Base-by-base conservation (phyloP, 2,888 invertebrate species). In the Plutella xylostella region DNA sequence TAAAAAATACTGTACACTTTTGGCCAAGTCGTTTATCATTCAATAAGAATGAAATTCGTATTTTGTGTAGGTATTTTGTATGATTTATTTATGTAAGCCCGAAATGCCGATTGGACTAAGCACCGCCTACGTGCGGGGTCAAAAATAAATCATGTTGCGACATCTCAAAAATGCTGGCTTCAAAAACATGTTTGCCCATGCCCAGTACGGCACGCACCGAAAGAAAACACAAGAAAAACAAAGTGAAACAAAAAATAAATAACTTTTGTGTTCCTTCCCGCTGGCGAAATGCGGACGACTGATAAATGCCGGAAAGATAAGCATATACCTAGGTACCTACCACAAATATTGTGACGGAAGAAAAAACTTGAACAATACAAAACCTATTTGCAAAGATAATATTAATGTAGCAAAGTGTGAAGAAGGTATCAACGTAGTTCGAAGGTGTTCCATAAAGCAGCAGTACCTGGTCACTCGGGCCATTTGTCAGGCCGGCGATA, bases 291-390 rank as follows among this genome's bases (percentile, higher is more conserved):
- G 76, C 76, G 82, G 69, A 72, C 64, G 68, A 73, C 64, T 68
- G 75, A 76, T 83, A 83, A 83, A 83, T 83, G 82, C 82, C 77
- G 75, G 68, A 78, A 76, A 83, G 83, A 83, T 83, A 83, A 83
- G 82, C 83, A 82, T 82, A 82, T 79, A 11, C 6, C 6, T 28
- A 28, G 28, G 11, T 9, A 28, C 28, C 28, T 28, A 28, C 6
- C 12, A 6, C 15, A 34, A 6, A n/a, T 15, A 34, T 34, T n/a
- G 9, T 11, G 6, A 34, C 12, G 73, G 78, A 72, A 28, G 28
- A 28, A 28, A 6, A 28, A 28, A 28, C n/a, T n/a, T n/a, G n/a
- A n/a, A n/a, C n/a, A n/a, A n/a, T n/a, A n/a, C n/a, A n/a, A n/a
- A n/a, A n/a, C 28, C 6, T n/a, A n/a, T n/a, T n/a, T n/a, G n/a